These are phyloP conservation scores for Clamator glandarius DNA, from an alignment of 2,797 vertebrate species.

Conservation along the genomic window DNA sequence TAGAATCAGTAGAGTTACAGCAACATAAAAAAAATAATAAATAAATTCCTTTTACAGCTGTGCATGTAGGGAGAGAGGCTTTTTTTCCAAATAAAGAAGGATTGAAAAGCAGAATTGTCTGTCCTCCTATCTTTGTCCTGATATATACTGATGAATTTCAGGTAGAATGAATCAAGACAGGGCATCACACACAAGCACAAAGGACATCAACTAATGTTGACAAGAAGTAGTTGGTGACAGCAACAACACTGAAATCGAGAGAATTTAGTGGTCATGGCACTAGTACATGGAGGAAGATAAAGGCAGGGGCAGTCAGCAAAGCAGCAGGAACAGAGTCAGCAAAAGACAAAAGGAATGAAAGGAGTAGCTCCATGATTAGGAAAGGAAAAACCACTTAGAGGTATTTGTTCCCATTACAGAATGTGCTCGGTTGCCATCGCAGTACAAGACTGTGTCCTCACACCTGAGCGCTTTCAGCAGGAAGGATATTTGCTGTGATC, in stretches of 20 bases:
- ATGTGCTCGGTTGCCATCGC: not conserved
- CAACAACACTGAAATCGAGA: not conserved
- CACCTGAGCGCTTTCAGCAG: not conserved
- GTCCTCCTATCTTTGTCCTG: not conserved
- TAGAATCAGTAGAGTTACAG: not conserved
- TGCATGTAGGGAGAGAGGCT: not conserved
- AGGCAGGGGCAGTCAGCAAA: not conserved
- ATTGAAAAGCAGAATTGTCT: not conserved
- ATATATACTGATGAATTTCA: constrained; percentile 42
- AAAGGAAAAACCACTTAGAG: not conserved
- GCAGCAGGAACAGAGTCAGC: not conserved
- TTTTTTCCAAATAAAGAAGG: not conserved
- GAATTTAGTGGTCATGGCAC: constrained; percentile 41
- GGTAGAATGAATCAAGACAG: constrained; percentile 40
- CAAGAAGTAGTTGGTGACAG: constrained; percentile 56
- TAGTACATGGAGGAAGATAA: not conserved
- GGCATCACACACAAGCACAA: constrained; percentile 13
- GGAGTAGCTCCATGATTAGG: not conserved
- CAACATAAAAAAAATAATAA: constrained; percentile 40
- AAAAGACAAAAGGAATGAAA: constrained; percentile 3
- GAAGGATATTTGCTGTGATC: not conserved
- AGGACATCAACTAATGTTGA: constrained; percentile 16
- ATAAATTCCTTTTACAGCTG: constrained; percentile 6
- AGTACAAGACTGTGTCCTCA: not conserved
- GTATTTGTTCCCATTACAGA: not conserved